Evolutionary conservation across 1,140 invertebrate genomes (phyloP).

Genomic region (Drosophila equinoxialis): DNA sequence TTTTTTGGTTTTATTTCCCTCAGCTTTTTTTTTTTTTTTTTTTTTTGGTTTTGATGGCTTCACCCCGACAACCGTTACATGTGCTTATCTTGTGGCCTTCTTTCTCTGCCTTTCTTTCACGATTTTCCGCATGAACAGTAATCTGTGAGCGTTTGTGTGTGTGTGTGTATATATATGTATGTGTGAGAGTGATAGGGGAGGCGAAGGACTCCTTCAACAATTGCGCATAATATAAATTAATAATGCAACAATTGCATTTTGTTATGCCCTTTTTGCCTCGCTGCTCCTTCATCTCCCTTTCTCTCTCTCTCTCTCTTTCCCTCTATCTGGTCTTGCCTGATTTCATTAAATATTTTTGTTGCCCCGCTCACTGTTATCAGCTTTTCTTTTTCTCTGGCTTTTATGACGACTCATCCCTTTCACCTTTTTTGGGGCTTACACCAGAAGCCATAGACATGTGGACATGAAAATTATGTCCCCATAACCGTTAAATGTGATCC

Average conservation of each 20-base stretch:
- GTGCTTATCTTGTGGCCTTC: conserved; percentile 60
- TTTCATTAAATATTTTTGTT: conserved; percentile 81
- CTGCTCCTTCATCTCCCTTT: background rate
- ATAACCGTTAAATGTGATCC: conserved; percentile 55
- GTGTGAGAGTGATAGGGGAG: background rate
- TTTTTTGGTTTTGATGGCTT: conserved; percentile 49
- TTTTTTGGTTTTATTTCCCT: conserved; percentile 34
- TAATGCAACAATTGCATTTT: conserved; percentile 80
- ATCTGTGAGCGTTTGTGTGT: conserved; percentile 19
- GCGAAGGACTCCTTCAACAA: conserved; percentile 51
- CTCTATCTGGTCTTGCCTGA: conserved; percentile 39
- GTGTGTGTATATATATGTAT: conserved; percentile 12
- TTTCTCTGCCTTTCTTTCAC: conserved; percentile 45
- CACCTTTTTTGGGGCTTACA: conserved; percentile 55
- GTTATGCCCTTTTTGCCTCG: conserved; percentile 47
- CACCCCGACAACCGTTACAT: conserved; percentile 61
- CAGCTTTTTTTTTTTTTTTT: background rate
- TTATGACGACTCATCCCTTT: conserved; percentile 54
- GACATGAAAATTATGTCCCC: conserved; percentile 41
- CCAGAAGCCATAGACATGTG: conserved; percentile 35
- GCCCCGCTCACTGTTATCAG: conserved; percentile 54
- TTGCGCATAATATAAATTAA: conserved; percentile 82
- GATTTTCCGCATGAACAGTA: conserved; percentile 70
- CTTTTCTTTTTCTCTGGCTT: conserved; percentile 11
- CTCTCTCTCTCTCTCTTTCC: conserved; percentile 7